Base-by-base conservation (phyloP, 2,113 vertebrate genomes). In the Vanacampus margaritifer region DNA sequence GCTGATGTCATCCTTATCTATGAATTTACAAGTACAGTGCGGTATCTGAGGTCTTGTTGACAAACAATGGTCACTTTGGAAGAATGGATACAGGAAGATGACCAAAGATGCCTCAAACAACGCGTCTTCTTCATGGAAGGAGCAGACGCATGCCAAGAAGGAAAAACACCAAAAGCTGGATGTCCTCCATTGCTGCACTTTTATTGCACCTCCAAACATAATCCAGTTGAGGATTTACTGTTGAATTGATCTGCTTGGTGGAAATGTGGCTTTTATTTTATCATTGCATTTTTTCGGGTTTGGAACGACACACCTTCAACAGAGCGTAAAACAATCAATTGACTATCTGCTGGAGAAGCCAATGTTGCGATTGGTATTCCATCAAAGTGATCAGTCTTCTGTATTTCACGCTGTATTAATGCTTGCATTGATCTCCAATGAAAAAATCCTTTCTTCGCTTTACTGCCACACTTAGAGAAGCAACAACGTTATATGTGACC, bases 291-390 rank as follows among this genome's bases (percentile, higher is more conserved):
- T 59, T 56, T 56, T n/a, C 26, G 2, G 17, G 32, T 35, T 58
- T 19, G 68, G 72, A 36, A 71, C 70, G 79, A 81, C 53, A 39
- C 77, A 83, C 82, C 73, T 58, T 76, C 77, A 85, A 79, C 69
- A 68, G 73, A 83, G 68, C 58, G 24, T 68, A 76, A 46, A 86
- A 87, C 79, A 84, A 83, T 82, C 76, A 71, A 84, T 45, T 76
- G 76, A 73, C 50, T 66, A 67, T 63, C 19, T 24, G 35, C 16
- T 71, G 67, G 76, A 41, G 65, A 75, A 81, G 73, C 58, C 64
- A 50, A 65, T 69, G 65, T 77, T 78, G 50, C 69, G 76, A 81
- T 73, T 73, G 67, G 19, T 67, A 59, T 84, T 82, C 75, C 78
- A 75, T 65, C 76, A 79, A 63, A 67, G 67, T 5, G 35, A 73